Base-by-base conservation (phyloP, 37 sponge, comb jelly and placozoan species). In the Petrosia ficiformis region DNA sequence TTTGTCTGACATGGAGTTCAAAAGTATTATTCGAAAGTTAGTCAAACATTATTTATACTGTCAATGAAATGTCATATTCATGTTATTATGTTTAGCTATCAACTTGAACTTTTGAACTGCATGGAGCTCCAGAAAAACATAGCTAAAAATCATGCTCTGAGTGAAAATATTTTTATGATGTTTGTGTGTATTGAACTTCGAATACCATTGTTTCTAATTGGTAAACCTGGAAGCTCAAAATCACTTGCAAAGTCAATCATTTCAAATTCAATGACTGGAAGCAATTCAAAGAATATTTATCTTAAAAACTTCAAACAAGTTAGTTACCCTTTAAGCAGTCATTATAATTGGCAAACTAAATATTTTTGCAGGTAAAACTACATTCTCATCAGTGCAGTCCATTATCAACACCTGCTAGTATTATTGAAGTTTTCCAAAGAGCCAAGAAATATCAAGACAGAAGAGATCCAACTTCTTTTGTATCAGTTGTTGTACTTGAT, bases 301-400 rank as follows among this genome's bases (percentile, higher is more conserved):
- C 38, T 38, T 16, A 68, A 68, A 39, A 30, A 38, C 28, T 68
- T 68, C 54, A 48, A 48, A 48, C 10, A 10, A 16, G 54, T 48
- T 16, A 19, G 54, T 48, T 48, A 19, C n/a, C n/a, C n/a, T n/a
- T n/a, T n/a, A n/a, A n/a, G n/a, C n/a, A n/a, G n/a, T n/a, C n/a
- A n/a, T n/a, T n/a, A n/a, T n/a, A n/a, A n/a, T n/a, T n/a, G n/a
- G 54, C 16, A 19, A 16, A 10, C 10, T 16, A 10, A 19, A 16
- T 48, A 48, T 16, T 19, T 16, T 19, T 22, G n/a, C 70, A 92
- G 80, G 80, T 84, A 0, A 65, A 81, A 22, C 43, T 89, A 48
- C 30, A 85, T 4, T 89, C 89, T 8, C 89, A 93, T 68, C 94
- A 93, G 57, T 93, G 94, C 77, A 93, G 94, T 82, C 86, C 84